Evolutionary conservation across 2,888 invertebrate species (phyloP).

Genomic region (Rotaria socialis): DNA sequence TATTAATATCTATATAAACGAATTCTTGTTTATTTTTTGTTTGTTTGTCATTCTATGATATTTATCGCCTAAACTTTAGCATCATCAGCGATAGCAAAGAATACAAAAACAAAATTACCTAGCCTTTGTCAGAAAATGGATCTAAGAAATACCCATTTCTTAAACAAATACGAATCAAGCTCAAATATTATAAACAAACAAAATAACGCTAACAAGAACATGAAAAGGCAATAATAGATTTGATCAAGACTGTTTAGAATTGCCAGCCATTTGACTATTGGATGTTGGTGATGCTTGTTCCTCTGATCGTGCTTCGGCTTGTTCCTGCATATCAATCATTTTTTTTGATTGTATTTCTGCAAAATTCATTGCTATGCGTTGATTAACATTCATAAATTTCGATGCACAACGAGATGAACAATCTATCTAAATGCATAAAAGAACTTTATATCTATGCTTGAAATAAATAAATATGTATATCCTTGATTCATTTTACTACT

Average conservation of each 20-base stretch:
- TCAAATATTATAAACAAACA: background rate
- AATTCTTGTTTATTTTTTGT: too few relatives aligned
- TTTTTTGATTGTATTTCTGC: background rate
- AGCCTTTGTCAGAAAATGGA: too few relatives aligned
- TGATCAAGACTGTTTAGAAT: background rate
- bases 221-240: background rate
- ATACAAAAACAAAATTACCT: too few relatives aligned
- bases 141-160: too few relatives aligned
- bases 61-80: too few relatives aligned
- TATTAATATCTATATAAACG: too few relatives aligned
- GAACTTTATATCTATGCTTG: too few relatives aligned
- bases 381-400: background rate
- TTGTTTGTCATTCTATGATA: too few relatives aligned
- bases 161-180: too few relatives aligned
- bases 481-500: too few relatives aligned
- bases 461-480: too few relatives aligned
- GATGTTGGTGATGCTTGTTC: background rate
- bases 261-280: background rate
- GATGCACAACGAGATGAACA: background rate
- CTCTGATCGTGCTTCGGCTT: background rate
- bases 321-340: background rate
- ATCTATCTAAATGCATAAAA: background rate
- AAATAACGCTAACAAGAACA: background rate
- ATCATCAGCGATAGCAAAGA: too few relatives aligned
- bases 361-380: constrained; percentile 30